Evolutionary conservation across 2,113 vertebrate species (phyloP), one percentile per base, ranked within the genome.

Genomic region (Chauna torquata): DNA sequence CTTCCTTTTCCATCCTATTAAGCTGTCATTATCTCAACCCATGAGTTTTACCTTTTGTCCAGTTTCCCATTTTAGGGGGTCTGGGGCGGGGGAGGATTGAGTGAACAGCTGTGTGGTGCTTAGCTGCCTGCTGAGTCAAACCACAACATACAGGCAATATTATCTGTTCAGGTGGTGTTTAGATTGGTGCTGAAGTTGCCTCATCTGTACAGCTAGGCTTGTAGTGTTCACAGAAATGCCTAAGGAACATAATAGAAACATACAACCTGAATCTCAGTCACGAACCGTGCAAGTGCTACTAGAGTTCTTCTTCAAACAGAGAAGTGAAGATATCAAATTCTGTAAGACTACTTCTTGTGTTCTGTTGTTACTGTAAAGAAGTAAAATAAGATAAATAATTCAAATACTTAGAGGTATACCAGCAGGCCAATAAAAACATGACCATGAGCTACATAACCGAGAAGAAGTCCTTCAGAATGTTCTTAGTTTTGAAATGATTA

Each of bases 371-470:
- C 36, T 54, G 20, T 75, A 75, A 28, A 74, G 17, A 66, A 66
- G 34, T 36, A 61, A 58, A 82, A 50, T 14, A 27, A 66, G 12
- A 47, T 0, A 77, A 92, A 81, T 44, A 28, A 55, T 28, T 77
- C 7, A 70, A 66, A 58, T 34, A 36, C 3, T 16, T 80, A 9
- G 10, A 76, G 5, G 2, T 47, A 23, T 80, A 76, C 10, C 36
- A 86, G 24, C 8, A 59, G 17, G 6, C 23, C 32, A 62, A 54
- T 14, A 71, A 78, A 78, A 71, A 44, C 9, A 52, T 0, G 2
- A 2, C 1, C 14, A 6, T 2, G 2, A 38, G 61, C 36, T 44
- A 27, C 0, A 1, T 54, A 86, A 70, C 8, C 86, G 22, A 49
- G 36, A 11, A 0, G 8, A 11, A 0, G 8, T 52, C 30, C 25